A percentile compares a stretch with the other conserved stretches of the same genome.
Conservation (phyloP, 2,113 vertebrate species). For the Indicator maculatus region DNA sequence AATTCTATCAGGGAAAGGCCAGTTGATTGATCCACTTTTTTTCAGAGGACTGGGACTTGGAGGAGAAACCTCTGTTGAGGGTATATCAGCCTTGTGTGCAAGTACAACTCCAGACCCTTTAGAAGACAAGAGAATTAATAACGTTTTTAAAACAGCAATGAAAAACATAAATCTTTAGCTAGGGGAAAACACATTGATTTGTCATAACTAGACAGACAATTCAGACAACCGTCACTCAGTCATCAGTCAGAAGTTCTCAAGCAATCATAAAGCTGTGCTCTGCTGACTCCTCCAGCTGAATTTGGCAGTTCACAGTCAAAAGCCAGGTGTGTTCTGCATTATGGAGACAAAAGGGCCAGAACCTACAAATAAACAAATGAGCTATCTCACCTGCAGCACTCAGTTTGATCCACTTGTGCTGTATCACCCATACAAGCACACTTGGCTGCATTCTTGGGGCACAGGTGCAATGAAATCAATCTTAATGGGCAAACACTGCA, state of each 20-base stretch:
- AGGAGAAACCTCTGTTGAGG: constrained; percentile 81
- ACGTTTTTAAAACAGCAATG: background rate
- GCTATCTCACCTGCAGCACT: background rate
- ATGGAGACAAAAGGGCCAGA: constrained; percentile 20
- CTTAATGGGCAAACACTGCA: background rate
- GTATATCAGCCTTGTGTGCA: constrained; percentile 67
- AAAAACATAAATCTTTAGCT: background rate
- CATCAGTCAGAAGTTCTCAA: background rate
- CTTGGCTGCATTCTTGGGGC: background rate
- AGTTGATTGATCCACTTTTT: constrained; percentile 91
- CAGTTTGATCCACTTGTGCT: background rate
- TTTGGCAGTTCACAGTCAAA: background rate
- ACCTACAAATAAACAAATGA: background rate
- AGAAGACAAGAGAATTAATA: constrained; percentile 21
- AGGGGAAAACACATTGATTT: background rate
- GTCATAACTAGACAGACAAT: background rate
- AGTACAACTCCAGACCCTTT: constrained; percentile 68
- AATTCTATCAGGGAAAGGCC: constrained; percentile 97
- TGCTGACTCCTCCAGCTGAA: background rate
- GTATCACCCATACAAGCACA: background rate
- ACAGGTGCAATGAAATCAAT: background rate
- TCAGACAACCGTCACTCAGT: constrained; percentile 2
- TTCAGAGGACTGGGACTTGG: constrained; percentile 90
- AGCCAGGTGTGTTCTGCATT: constrained; percentile 33
- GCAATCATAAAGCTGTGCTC: background rate